phyloP scores from a whole-genome alignment of 2,113 vertebrate genomes.

The Limanda limanda region DNA sequence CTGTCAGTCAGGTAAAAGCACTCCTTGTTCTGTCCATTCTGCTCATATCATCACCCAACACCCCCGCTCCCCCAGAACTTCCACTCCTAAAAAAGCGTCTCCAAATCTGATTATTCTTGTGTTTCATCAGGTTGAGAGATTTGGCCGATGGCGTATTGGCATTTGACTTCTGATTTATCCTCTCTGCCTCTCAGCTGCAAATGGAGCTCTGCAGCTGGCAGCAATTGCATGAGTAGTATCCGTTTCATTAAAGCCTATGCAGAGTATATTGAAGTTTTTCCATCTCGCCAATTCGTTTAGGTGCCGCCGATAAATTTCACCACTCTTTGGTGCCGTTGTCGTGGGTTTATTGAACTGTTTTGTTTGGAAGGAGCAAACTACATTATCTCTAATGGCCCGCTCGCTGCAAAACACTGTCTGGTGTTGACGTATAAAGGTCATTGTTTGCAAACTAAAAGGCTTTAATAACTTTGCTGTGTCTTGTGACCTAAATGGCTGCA shows the following conservation, averaged over 20 bases:
- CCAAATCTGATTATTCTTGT: constrained; percentile 74
- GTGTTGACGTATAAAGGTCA: neutral
- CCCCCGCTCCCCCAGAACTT: constrained; percentile 36
- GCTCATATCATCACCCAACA: constrained; percentile 65
- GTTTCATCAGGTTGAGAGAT: constrained; percentile 74
- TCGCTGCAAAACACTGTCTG: neutral
- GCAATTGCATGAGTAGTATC: constrained; percentile 45
- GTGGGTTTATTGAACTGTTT: constrained; percentile 14
- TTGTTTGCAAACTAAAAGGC: constrained; percentile 7
- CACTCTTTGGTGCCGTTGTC: constrained; percentile 23
- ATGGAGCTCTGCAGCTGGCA: constrained; percentile 51
- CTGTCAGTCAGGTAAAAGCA: constrained; percentile 53
- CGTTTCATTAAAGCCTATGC: constrained; percentile 55
- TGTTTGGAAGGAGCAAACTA: constrained; percentile 18
- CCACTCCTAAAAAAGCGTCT: constrained; percentile 56
- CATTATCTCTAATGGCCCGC: constrained; percentile 7
- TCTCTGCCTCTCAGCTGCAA: constrained; percentile 46
- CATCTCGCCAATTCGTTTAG: constrained; percentile 49
- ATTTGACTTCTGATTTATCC: constrained; percentile 71
- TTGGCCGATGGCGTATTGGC: constrained; percentile 67
- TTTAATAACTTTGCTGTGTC: neutral
- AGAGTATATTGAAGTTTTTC: constrained; percentile 48
- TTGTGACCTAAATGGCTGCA: neutral
- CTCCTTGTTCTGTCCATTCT: constrained; percentile 63
- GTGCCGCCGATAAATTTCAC: constrained; percentile 38